A percentile compares a stretch with the other conserved stretches of the same genome.
These are phyloP conservation scores for Girardinichthys multiradiatus DNA, from an alignment of 2,113 vertebrate genomes.

Conservation along the genomic window DNA sequence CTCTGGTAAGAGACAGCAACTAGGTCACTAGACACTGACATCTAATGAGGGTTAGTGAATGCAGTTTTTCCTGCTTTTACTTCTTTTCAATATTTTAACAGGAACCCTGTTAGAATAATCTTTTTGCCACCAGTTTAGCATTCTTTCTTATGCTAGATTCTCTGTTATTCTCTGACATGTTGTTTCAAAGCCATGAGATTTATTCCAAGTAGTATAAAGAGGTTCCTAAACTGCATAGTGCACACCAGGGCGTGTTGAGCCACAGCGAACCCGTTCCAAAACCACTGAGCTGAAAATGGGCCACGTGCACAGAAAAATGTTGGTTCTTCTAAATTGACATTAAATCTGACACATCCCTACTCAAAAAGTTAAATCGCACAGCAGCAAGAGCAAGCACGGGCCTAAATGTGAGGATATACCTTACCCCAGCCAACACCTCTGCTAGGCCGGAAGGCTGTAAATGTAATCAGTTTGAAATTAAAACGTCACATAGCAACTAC, in stretches of 20 bases:
- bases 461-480: slow-evolving; percentile 55
- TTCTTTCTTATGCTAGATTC: slow-evolving; percentile 33
- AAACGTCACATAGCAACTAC: slow-evolving; percentile 53
- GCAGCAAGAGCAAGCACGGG: slow-evolving; percentile 32
- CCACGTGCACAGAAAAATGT: slow-evolving; percentile 49
- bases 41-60: slow-evolving; percentile 30
- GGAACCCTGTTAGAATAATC: neutral
- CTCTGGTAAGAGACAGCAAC: slow-evolving; percentile 48
- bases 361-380: slow-evolving; percentile 56
- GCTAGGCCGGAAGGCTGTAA: slow-evolving; percentile 53
- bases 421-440: slow-evolving; percentile 50
- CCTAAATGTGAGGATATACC: slow-evolving; percentile 60
- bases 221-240: slow-evolving; percentile 46
- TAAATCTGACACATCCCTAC: slow-evolving; percentile 65
- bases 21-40: slow-evolving; percentile 49
- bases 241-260: slow-evolving; percentile 55
- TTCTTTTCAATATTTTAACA: slow-evolving; percentile 27
- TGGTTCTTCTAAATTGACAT: slow-evolving; percentile 63
- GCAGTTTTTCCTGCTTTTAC: slow-evolving; percentile 11
- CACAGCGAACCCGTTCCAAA: slow-evolving; percentile 60
- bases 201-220: slow-evolving; percentile 51
- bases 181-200: slow-evolving; percentile 49
- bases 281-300: slow-evolving; percentile 58
- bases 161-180: slow-evolving; percentile 21
- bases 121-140: neutral